Evolutionary conservation across 1,140 invertebrate genomes (phyloP), one percentile per base, ranked within the genome.

Genomic region (Gryon sp.): DNA sequence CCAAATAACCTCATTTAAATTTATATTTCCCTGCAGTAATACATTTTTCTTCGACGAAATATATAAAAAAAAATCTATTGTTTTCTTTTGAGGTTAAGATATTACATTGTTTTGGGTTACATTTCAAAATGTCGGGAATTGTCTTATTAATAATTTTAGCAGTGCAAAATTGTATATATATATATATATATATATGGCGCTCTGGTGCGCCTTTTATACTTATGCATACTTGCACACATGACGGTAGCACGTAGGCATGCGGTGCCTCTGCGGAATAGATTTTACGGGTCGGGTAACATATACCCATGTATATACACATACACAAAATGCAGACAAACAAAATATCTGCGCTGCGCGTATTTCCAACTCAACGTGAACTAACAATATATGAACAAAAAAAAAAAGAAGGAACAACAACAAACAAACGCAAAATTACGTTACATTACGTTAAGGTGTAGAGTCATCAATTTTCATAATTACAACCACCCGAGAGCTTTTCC

Each of bases 191-290:
- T 7, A 28, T 30, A 28, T 6, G 59, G 40, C 24, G 53, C 36
- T 53, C 22, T 9, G 38, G 34, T 18, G 53, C 36, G 24, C n/a
- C n/a, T 28, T 66, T 59, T 59, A 57, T 74, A 60, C 55, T 66
- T 48, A 43, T 40, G 46, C 53, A 65, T 65, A 26, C 48, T 74
- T 43, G 60, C 60, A 30, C 43, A 65, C 34, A 65, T 59, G 59
- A 74, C 60, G 69, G 60, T 74, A 28, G 60, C 69, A 65, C 59
- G 59, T 65, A 59, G 59, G 52, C 45, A 65, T 43, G 41, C 55
- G 66, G 66, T 53, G 55, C 30, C 26, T 76, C 68, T 72, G 77
- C 70, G 65, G 73, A 80, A 76, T 74, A 80, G 69, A 80, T 80
- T 80, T 77, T 65, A 78, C 78, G 69, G 78, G 59, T 80, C 70